phyloP scores from a whole-genome alignment of 2,888 invertebrate genomes.

The Caenorhabditis afra region DNA sequence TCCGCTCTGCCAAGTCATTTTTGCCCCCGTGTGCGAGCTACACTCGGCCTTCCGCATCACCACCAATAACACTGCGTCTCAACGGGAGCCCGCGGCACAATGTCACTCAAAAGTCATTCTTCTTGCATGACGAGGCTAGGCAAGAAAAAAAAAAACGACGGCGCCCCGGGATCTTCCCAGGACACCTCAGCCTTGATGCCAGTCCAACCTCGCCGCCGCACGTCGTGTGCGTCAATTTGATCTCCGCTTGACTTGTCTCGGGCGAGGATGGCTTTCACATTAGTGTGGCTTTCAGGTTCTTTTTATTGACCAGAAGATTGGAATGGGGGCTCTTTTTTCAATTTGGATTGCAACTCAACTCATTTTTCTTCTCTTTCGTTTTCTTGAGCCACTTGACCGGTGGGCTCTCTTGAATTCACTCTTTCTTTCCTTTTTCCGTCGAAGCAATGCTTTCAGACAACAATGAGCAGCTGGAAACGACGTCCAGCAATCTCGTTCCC shows the following conservation, averaged over 20 bases:
- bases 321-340: background rate
- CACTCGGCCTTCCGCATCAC: constrained; percentile 23
- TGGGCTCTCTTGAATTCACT: background rate
- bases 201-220: constrained; percentile 19
- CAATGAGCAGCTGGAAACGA: constrained; percentile 67
- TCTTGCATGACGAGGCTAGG: constrained; percentile 31
- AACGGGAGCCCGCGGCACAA: constrained; percentile 16
- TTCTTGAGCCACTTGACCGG: constrained; percentile 22
- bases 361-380: background rate
- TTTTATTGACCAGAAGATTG: background rate
- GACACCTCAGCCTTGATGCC: constrained; percentile 31
- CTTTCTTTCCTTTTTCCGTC: background rate
- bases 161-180: constrained; percentile 19
- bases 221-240: constrained; percentile 44
- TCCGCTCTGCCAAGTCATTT: constrained; percentile 35
- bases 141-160: constrained; percentile 41
- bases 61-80: constrained; percentile 56
- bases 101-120: constrained; percentile 58
- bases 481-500: constrained; percentile 67
- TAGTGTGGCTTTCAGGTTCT: background rate
- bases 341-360: background rate
- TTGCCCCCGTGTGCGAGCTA: constrained; percentile 42
- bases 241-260: constrained; percentile 40
- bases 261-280: background rate
- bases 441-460: background rate